phyloP scores from a whole-genome alignment of 2,888 invertebrate species.

The Torymus tubicola region DNA sequence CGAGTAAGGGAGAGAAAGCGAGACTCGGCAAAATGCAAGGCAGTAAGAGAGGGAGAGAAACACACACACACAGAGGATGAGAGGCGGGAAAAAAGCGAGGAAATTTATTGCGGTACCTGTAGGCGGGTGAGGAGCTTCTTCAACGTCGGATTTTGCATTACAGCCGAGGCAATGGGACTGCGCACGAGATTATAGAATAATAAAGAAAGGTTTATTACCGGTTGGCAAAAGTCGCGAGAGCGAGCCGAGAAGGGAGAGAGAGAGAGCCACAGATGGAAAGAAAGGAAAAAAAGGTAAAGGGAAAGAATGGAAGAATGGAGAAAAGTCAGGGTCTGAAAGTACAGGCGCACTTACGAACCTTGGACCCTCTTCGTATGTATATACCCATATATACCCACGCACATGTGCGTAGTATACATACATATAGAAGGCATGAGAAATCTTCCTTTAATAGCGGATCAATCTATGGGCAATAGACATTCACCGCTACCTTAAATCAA shows the following conservation, averaged over 20 bases:
- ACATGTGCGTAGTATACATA: no score
- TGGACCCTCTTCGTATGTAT: no score
- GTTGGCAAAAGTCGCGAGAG: slow-evolving; percentile 35
- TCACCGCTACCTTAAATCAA: slow-evolving; percentile 33
- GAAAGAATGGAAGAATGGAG: slow-evolving; percentile 2
- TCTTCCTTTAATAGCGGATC: slow-evolving; percentile 23
- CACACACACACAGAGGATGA: not conserved
- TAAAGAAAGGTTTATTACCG: slow-evolving; percentile 53
- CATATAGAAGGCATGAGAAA: not conserved
- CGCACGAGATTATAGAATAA: slow-evolving; percentile 47
- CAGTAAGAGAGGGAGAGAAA: not conserved
- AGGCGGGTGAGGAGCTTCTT: slow-evolving; percentile 45
- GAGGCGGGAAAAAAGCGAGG: slow-evolving; percentile 17
- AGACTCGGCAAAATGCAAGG: no score
- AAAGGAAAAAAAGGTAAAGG: not conserved
- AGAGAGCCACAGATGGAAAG: not conserved
- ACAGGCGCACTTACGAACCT: no score
- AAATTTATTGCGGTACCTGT: slow-evolving; percentile 55
- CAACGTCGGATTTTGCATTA: slow-evolving; percentile 53
- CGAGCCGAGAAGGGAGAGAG: not conserved
- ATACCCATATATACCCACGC: no score
- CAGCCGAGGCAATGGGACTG: slow-evolving; percentile 23
- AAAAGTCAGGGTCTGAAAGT: slow-evolving; percentile 28
- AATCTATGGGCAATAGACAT: slow-evolving; percentile 8
- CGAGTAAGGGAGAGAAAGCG: not conserved